Evolutionary conservation across 2,888 invertebrate species (phyloP).

Genomic region (Drosophila robusta): DNA sequence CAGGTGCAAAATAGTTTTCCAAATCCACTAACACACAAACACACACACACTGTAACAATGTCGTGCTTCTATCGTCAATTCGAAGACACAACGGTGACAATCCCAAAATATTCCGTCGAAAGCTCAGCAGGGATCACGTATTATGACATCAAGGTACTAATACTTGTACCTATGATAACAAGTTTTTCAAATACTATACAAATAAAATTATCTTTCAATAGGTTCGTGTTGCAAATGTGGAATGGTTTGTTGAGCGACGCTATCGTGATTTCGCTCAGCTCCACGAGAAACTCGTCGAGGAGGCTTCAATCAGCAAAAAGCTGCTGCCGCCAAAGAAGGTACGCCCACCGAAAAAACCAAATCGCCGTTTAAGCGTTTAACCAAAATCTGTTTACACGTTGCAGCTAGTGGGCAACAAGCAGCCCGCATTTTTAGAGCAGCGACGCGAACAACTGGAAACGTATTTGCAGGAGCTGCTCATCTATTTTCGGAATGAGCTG

Average conservation of each 20-base stretch:
- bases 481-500: conserved; percentile 91
- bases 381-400: neutral
- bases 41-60: conserved; percentile 86
- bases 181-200: neutral
- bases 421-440: conserved; percentile 94
- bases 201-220: neutral
- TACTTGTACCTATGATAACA: neutral
- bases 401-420: conserved; percentile 89
- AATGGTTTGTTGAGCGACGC: conserved; percentile 93
- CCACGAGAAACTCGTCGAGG: conserved; percentile 92
- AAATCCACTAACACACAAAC: conserved; percentile 14
- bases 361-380: too few species aligned
- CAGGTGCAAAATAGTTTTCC: conserved; percentile 15
- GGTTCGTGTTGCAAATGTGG: conserved; percentile 88
- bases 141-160: conserved; percentile 88
- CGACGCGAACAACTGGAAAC: conserved; percentile 91
- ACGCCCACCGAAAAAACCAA: conserved; percentile 40
- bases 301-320: conserved; percentile 93
- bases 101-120: conserved; percentile 88
- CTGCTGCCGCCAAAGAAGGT: conserved; percentile 96
- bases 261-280: conserved; percentile 96
- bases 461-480: conserved; percentile 92
- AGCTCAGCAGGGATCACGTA: conserved; percentile 88
- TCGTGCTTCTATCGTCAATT: conserved; percentile 90
- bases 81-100: conserved; percentile 88